Base-by-base conservation (phyloP, 30 jellyfish, hydroid and myxozoan genomes). In the Aurelia aurita complex sp. Pacific region DNA sequence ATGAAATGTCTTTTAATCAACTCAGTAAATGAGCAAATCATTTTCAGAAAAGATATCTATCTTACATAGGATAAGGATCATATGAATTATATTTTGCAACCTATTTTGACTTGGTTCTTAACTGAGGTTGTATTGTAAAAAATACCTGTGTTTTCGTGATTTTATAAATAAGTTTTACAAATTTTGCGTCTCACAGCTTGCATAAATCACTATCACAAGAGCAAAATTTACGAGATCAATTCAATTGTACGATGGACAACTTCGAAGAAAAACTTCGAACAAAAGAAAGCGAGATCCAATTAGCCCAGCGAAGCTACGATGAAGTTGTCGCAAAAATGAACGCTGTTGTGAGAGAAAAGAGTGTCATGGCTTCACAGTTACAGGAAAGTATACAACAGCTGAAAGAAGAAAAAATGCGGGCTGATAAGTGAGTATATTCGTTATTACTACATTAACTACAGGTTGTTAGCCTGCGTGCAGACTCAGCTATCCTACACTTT, bases 131-230 rank as follows among this genome's bases (percentile, higher is more conserved):
- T 23, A 23, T 23, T 23, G 29, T 23, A 23, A 23, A 23, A 23
- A 23, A 23, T 23, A 23, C 29, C 29, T 23, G 29, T 40, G 52
- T 0, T 40, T 40, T 40, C 10, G 52, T 9, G 52, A 40, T 40
- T 2, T 40, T 40, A 40, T 40, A 1, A 40, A 40, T 40, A 40
- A 0, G 6, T 9, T 3, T 40, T 9, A 40, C 8, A 40, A 40
- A 40, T 40, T 40, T 40, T 40, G 52, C 52, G 38, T 33, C 52
- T 15, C 85, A 23, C 70, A 94, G 99, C 73, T 71, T 94, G 67
- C 94, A 89, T 17, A 94, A 94, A 38, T 94, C 99, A 17, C 63
- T 94, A n/a, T 81, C 97, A 17, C 90, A 84, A 66, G 99, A 94
- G 46, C 92, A 80, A 52, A 84, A 80, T 8, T 67, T 94, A 46